Conservation (phyloP, 2,888 invertebrate genomes). For the Psylliodes chrysocephalus region DNA sequence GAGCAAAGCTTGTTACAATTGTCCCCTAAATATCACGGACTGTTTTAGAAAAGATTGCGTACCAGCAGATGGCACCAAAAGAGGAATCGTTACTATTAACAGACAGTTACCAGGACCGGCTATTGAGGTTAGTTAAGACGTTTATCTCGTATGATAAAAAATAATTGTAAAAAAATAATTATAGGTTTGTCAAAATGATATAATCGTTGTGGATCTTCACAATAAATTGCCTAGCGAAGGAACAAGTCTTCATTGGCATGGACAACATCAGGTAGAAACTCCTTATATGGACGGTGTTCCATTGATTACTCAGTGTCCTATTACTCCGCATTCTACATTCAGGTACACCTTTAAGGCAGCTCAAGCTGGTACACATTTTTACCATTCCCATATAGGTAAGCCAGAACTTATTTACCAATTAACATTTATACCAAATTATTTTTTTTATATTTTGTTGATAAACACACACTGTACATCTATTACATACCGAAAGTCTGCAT, state of each 20-base stretch:
- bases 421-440: too few relatives aligned
- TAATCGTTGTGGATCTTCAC: conserved; percentile 82
- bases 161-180: too few relatives aligned
- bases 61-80: conserved; percentile 81
- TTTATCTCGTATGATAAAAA: too few relatives aligned
- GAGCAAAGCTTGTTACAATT: conserved; percentile 89
- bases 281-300: conserved; percentile 93
- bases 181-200: conserved; percentile 88
- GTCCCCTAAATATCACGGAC: conserved; percentile 79
- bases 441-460: too few relatives aligned
- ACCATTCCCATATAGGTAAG: conserved; percentile 78
- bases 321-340: conserved; percentile 78
- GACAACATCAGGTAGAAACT: conserved; percentile 79
- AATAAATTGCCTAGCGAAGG: conserved; percentile 83
- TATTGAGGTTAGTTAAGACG: conserved; percentile 74
- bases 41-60: conserved; percentile 85
- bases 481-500: too few relatives aligned
- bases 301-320: conserved; percentile 86
- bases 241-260: conserved; percentile 93
- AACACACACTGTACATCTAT: too few relatives aligned
- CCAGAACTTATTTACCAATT: too few relatives aligned
- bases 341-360: conserved; percentile 80
- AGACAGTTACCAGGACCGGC: conserved; percentile 88
- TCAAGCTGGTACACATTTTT: conserved; percentile 85
- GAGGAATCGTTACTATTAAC: conserved; percentile 83